Conservation (phyloP, 2,888 invertebrate genomes). For the Nezara viridula region DNA sequence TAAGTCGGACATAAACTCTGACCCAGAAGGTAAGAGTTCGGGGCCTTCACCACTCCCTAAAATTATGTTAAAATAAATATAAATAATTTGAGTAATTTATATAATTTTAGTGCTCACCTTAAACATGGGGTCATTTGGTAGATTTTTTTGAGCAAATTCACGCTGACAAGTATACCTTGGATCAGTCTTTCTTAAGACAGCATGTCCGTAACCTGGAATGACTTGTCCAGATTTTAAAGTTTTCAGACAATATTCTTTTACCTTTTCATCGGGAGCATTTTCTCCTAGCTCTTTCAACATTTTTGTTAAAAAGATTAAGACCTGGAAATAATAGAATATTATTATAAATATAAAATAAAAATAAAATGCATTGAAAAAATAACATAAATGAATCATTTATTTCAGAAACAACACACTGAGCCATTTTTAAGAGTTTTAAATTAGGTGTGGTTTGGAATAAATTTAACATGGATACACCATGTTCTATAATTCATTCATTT, state of each 20-base stretch:
- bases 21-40: no score
- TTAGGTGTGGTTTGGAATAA: no score
- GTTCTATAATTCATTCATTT: no score
- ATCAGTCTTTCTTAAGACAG: conserved; percentile 95
- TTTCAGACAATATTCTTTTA: conserved; percentile 98
- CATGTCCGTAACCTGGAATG: conserved; percentile 97
- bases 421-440: no score
- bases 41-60: no score
- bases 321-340: conserved; percentile 72
- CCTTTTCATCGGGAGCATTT: conserved; percentile 87
- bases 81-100: neutral
- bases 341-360: no score
- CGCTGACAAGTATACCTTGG: conserved; percentile 93
- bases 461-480: no score
- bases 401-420: no score
- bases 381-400: no score
- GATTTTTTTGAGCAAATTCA: conserved; percentile 93
- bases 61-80: neutral
- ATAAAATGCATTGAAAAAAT: no score
- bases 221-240: conserved; percentile 96
- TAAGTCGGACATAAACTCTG: no score
- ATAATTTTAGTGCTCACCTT: conserved; percentile 71
- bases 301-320: conserved; percentile 94
- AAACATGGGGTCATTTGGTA: conserved; percentile 93
- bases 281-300: conserved; percentile 88